These are phyloP conservation scores for Mythimna loreyi DNA, from an alignment of 2,888 invertebrate species.

Conservation along the genomic window DNA sequence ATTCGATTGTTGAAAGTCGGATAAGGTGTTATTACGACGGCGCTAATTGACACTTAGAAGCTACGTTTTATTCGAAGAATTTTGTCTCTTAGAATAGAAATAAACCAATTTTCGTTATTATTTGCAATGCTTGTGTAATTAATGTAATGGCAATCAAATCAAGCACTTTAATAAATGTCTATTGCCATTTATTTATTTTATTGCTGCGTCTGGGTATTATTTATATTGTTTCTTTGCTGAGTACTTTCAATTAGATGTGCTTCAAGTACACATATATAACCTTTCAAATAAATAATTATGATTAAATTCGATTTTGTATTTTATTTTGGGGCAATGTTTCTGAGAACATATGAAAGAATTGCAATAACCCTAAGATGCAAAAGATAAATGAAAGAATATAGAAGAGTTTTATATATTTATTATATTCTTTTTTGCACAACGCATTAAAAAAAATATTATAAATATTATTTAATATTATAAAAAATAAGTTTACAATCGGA, in stretches of 20 bases:
- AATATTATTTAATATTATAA: too few species aligned
- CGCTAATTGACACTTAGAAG: constrained; percentile 67
- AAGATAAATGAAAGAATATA: too few species aligned
- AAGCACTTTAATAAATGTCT: constrained; percentile 7
- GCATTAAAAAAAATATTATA: too few species aligned
- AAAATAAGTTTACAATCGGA: too few species aligned
- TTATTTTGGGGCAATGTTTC: too few species aligned
- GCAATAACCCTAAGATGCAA: too few species aligned
- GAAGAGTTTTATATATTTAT: too few species aligned
- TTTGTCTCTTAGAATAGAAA: background rate
- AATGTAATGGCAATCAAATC: background rate
- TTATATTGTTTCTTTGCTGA: background rate
- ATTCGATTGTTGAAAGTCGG: constrained; percentile 74
- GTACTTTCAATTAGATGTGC: background rate
- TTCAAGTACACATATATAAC: background rate
- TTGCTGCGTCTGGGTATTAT: background rate
- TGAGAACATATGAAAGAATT: too few species aligned
- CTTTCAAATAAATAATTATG: background rate
- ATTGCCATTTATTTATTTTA: background rate
- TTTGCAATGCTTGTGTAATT: background rate
- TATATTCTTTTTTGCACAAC: too few species aligned
- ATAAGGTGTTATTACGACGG: constrained; percentile 69
- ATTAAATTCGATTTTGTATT: background rate
- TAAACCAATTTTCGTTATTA: background rate
- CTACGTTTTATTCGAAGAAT: constrained; percentile 8